Percentiles rank a stretch among this genome's conserved stretches.
Evolutionary conservation across 2,797 vertebrate genomes (phyloP).

Genomic region (Ptychobarbus kaznakovi): DNA sequence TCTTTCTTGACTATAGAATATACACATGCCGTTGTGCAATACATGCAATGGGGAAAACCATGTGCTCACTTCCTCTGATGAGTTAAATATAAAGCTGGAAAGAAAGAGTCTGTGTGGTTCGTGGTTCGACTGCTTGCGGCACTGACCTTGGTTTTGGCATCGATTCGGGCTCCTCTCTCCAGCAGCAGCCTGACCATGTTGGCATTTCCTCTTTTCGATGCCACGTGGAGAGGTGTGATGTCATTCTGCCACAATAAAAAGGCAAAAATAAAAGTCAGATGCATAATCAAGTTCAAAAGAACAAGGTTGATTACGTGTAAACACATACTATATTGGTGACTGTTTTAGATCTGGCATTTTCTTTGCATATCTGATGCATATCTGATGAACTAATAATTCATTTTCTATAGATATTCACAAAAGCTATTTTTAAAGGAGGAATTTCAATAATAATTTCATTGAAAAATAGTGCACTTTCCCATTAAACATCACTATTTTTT

Average conservation of each 20-base stretch:
- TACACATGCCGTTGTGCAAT: background rate
- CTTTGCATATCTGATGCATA: background rate
- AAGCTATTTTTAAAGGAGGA: background rate
- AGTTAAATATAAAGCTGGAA: conserved; percentile 43
- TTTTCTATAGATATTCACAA: background rate
- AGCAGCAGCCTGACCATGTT: conserved; percentile 97
- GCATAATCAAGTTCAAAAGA: background rate
- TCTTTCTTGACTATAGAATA: background rate
- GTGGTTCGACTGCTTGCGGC: conserved; percentile 1
- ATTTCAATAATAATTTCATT: background rate
- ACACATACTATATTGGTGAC: background rate
- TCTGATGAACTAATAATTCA: background rate
- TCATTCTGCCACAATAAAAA: conserved; percentile 83
- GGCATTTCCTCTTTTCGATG: conserved; percentile 94
- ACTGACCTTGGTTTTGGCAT: conserved; percentile 94
- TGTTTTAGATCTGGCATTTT: background rate
- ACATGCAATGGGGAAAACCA: conserved; percentile 13
- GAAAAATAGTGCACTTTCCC: background rate
- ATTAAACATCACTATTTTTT: background rate
- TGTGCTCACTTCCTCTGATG: conserved; percentile 29
- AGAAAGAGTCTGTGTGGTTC: conserved; percentile 19
- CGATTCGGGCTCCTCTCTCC: conserved; percentile 91
- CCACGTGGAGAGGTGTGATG: conserved; percentile 95
- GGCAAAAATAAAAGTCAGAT: background rate
- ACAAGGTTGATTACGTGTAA: background rate